Conservation (phyloP, 1,140 invertebrate genomes). For the Ips nitidus region DNA sequence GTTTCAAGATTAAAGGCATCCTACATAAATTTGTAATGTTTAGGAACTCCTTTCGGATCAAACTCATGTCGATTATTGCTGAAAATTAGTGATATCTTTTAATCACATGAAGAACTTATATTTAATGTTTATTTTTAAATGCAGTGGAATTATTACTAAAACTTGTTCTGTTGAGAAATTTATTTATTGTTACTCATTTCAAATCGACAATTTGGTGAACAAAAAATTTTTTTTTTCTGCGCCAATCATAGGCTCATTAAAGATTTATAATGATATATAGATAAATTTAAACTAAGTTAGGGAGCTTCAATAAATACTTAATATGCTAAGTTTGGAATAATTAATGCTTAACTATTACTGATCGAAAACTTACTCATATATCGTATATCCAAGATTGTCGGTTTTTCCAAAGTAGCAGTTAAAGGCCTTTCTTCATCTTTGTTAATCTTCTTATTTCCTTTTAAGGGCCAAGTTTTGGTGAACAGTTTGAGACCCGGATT, state of each 20-base stretch:
- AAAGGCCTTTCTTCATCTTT: constrained; percentile 53
- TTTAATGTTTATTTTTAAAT: too few relatives aligned
- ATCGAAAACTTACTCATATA: constrained; percentile 46
- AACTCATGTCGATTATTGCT: constrained; percentile 62
- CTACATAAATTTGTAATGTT: constrained; percentile 51
- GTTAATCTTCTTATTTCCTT: constrained; percentile 47
- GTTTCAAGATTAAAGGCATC: constrained; percentile 38
- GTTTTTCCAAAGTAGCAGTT: constrained; percentile 61
- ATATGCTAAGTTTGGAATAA: neutral
- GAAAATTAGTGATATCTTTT: constrained; percentile 2
- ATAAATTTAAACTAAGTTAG: too few relatives aligned
- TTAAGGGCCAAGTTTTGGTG: constrained; percentile 54
- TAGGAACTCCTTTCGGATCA: constrained; percentile 60
- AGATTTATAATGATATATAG: too few relatives aligned
- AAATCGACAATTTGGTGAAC: too few relatives aligned
- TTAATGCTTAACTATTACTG: too few relatives aligned
- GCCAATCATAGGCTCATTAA: too few relatives aligned
- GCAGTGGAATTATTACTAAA: too few relatives aligned
- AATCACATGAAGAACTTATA: too few relatives aligned
- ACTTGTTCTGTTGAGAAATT: too few relatives aligned
- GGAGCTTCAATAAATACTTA: neutral
- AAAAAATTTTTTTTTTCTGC: too few relatives aligned
- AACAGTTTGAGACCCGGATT: constrained; percentile 45
- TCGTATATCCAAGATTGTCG: constrained; percentile 58
- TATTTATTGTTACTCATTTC: too few relatives aligned